These are phyloP conservation scores for Arion vulgaris DNA, from an alignment of 1,140 invertebrate species.

Conservation along the genomic window DNA sequence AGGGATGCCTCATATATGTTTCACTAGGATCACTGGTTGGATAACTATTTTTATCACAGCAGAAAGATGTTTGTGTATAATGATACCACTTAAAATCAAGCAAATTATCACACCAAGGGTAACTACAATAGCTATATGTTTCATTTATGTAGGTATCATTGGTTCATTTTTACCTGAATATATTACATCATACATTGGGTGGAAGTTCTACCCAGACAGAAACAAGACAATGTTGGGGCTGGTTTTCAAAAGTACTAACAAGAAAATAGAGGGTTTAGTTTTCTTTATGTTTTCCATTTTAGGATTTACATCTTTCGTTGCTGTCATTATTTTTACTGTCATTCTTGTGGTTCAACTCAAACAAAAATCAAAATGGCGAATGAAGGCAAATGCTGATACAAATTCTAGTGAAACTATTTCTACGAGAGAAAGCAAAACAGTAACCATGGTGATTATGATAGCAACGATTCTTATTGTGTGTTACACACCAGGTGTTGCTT, in stretches of 20 bases:
- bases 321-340: not conserved
- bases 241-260: not conserved
- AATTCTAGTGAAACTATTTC: not conserved
- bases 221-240: not conserved
- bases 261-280: not conserved
- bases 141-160: not conserved
- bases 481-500: not conserved
- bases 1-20: not conserved
- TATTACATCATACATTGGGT: not conserved
- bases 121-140: not conserved
- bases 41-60: not conserved
- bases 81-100: not conserved
- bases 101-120: not conserved
- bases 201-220: not conserved
- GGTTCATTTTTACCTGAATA: not conserved
- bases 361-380: too few species aligned
- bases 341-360: constrained; percentile 14
- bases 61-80: constrained; percentile 19
- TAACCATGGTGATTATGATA: not conserved
- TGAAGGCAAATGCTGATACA: not conserved
- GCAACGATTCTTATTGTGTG: not conserved
- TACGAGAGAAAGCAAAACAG: not conserved
- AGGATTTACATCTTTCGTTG: not conserved
- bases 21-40: constrained; percentile 14
- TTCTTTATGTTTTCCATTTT: not conserved